phyloP scores from a whole-genome alignment of 2,888 invertebrate species.

The Agrotis exclamationis region DNA sequence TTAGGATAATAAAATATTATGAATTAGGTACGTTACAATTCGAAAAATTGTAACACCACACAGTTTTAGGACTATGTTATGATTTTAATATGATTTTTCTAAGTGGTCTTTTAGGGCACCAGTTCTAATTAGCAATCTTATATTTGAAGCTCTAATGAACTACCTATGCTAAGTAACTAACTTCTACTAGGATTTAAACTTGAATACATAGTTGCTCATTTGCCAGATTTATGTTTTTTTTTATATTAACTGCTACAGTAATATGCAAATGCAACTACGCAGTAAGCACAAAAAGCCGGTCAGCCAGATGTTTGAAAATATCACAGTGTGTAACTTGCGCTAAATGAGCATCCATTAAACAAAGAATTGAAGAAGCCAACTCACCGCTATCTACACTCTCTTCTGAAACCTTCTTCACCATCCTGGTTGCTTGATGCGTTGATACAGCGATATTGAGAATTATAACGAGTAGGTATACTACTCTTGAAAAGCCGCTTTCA shows the following conservation, averaged over 20 bases:
- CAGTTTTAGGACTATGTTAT: no score
- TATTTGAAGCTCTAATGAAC: slow-evolving; percentile 44
- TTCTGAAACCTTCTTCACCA: slow-evolving; percentile 91
- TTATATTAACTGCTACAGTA: slow-evolving; percentile 41
- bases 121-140: slow-evolving; percentile 53
- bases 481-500: slow-evolving; percentile 91
- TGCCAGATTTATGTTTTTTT: slow-evolving; percentile 10
- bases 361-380: slow-evolving; percentile 67
- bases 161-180: slow-evolving; percentile 13
- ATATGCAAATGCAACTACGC: slow-evolving; percentile 68
- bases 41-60: no score
- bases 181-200: slow-evolving; percentile 9
- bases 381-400: slow-evolving; percentile 91
- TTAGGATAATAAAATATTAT: no score
- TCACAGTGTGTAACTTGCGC: slow-evolving; percentile 46
- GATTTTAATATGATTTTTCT: no score
- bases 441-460: slow-evolving; percentile 84
- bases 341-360: slow-evolving; percentile 47
- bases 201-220: slow-evolving; percentile 39
- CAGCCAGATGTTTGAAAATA: slow-evolving; percentile 62
- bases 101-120: no score
- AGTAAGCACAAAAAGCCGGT: slow-evolving; percentile 69
- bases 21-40: no score
- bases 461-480: slow-evolving; percentile 87
- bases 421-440: slow-evolving; percentile 86